Evolutionary conservation across 2,888 invertebrate species (phyloP).

Genomic region (Idaea aversata): DNA sequence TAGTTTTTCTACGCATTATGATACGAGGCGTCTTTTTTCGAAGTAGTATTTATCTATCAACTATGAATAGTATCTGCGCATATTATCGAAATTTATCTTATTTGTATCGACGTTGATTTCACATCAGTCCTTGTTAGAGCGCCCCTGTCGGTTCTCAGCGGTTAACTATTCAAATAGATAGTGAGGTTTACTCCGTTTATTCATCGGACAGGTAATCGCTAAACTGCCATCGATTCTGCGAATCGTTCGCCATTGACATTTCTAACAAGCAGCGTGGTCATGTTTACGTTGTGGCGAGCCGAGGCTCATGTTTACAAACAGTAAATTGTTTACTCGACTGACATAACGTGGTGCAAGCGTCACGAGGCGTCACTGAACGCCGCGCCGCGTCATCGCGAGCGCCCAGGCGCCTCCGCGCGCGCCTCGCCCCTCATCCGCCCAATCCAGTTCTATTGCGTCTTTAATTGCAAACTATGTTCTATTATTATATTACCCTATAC

Average conservation of each 20-base stretch:
- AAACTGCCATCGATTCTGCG: conserved; percentile 41
- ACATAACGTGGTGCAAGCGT: conserved; percentile 56
- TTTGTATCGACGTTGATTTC: neutral
- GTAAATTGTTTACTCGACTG: conserved; percentile 67
- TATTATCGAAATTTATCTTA: neutral
- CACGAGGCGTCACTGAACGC: conserved; percentile 37
- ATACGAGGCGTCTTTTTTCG: neutral
- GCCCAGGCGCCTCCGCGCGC: conserved; percentile 43
- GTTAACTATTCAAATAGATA: neutral
- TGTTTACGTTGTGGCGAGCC: conserved; percentile 63
- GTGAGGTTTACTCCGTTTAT: conserved; percentile 2
- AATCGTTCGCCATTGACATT: conserved; percentile 57
- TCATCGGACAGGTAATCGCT: conserved; percentile 34
- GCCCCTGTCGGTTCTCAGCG: neutral
- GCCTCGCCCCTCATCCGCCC: conserved; percentile 45
- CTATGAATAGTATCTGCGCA: neutral
- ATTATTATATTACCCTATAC: neutral
- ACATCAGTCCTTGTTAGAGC: neutral
- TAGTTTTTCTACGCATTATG: neutral
- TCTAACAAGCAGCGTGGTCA: conserved; percentile 60
- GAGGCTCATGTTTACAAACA: conserved; percentile 72
- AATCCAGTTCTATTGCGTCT: conserved; percentile 63
- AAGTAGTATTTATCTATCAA: neutral
- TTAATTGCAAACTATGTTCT: conserved; percentile 30
- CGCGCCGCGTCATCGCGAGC: conserved; percentile 37